Evolutionary conservation across 2,797 vertebrate genomes (phyloP), one percentile per base, ranked within the genome.

Genomic region (Gallinago stenura): DNA sequence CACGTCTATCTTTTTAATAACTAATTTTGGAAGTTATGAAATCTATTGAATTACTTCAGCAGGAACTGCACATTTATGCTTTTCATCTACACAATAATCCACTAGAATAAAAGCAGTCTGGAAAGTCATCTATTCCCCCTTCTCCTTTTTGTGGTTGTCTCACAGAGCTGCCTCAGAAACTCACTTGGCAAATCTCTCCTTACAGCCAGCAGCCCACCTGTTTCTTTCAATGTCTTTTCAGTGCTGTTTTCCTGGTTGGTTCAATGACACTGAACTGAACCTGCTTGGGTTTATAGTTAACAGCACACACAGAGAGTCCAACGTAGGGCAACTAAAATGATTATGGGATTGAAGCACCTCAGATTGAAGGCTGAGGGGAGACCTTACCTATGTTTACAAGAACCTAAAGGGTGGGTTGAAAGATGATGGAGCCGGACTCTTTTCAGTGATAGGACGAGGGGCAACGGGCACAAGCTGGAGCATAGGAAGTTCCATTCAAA

Each of bases 211-310:
- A n/a, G 9, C 16, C 2, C 3, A n/a, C 3, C 14, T 14, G 20
- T 4, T 8, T 20, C 54, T 53, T 50, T 21, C 33, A 10, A 25
- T 16, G 25, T 46, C 30, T 25, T 43, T 28, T 51, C 64, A 12
- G 41, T 2, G 21, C n/a, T 68, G 15, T 11, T 71, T 54, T 54
- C 56, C 60, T 46, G 46, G 12, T 39, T 43, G 50, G 22, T 69
- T 57, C 66, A 30, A 2, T 5, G 33, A 41, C 66, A 19, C 22
- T 13, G 25, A 51, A 15, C 30, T 20, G 35, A 48, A n/a, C 30
- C 3, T 0, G 2, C 15, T 10, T 2, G 11, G 31, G 26, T 56
- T 77, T 56, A 25, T 2, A 43, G 39, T 3, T 66, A 56, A 26
- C 56, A 80, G 71, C 60, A 60, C 9, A 20, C 3, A 7, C 7